Conservation (phyloP, 2,797 vertebrate species). For the Pristis pectinata region DNA sequence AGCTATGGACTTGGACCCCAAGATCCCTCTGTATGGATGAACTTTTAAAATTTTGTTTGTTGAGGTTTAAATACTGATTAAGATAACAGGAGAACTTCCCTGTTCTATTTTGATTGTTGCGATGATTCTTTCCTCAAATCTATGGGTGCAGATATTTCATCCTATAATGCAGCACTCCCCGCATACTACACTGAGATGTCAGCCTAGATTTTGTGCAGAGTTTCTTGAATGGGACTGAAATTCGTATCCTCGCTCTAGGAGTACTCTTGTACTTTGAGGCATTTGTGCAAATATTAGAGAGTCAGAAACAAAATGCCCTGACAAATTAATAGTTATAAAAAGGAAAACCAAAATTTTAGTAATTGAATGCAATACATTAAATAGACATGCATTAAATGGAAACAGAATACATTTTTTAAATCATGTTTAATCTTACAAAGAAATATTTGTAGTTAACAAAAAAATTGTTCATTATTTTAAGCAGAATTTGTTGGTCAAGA, state of each 20-base stretch:
- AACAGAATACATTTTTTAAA: constrained; percentile 17
- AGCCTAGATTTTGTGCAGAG: background rate
- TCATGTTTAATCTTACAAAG: constrained; percentile 15
- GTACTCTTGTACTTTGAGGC: background rate
- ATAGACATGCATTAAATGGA: constrained; percentile 23
- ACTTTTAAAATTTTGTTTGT: too few species aligned
- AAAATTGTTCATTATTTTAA: background rate
- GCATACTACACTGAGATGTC: background rate
- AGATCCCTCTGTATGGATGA: too few species aligned
- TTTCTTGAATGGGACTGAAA: background rate
- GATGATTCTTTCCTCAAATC: background rate
- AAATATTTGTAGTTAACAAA: constrained; percentile 20
- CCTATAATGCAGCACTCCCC: background rate
- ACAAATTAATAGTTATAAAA: background rate
- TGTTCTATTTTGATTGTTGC: background rate
- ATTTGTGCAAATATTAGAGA: background rate
- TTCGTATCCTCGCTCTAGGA: background rate
- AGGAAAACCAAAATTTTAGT: background rate
- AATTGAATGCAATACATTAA: background rate
- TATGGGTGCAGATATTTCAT: too few species aligned
- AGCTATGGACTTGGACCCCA: too few species aligned
- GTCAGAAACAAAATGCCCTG: background rate
- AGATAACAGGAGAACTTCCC: background rate
- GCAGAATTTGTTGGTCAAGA: constrained; percentile 16
- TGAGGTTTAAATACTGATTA: background rate